These are phyloP conservation scores for Cataglyphis rosenhaueri DNA, from an alignment of 2,888 invertebrate genomes.

Conservation along the genomic window DNA sequence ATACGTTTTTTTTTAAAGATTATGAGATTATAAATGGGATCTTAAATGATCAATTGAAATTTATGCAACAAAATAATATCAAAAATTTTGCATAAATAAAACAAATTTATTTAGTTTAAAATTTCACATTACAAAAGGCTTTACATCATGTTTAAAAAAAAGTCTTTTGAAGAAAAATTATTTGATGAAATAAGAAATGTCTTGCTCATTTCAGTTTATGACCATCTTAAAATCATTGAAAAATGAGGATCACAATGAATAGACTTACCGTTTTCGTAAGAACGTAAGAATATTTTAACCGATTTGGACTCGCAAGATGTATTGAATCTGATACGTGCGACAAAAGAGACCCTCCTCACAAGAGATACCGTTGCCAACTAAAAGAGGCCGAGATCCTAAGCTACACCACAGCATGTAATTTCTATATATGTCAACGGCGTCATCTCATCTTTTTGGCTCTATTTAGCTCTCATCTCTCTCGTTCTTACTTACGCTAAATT, in stretches of 20 bases:
- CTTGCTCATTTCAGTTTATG: background rate
- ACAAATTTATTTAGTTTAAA: background rate
- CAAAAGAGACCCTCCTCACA: conserved; percentile 72
- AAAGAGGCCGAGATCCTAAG: conserved; percentile 53
- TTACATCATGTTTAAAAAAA: too few species aligned
- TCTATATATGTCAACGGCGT: conserved; percentile 45
- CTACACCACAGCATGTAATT: conserved; percentile 31
- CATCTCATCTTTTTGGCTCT: conserved; percentile 55
- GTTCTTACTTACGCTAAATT: conserved; percentile 33
- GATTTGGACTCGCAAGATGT: conserved; percentile 40
- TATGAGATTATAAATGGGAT: background rate
- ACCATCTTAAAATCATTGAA: background rate
- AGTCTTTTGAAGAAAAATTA: background rate
- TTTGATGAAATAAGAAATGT: background rate
- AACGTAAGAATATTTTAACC: conserved; percentile 67
- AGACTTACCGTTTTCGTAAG: conserved; percentile 69
- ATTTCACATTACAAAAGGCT: background rate
- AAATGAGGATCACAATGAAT: background rate
- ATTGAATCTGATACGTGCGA: conserved; percentile 54
- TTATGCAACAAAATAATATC: background rate
- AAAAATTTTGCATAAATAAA: background rate
- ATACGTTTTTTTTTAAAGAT: background rate
- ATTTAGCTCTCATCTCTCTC: conserved; percentile 55
- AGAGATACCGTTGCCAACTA: conserved; percentile 81
- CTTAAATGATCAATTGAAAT: background rate